Percentiles rank a stretch among this genome's conserved stretches.
phyloP scores from a whole-genome alignment of 2,113 vertebrate genomes.

The Marcusenius ussheri region DNA sequence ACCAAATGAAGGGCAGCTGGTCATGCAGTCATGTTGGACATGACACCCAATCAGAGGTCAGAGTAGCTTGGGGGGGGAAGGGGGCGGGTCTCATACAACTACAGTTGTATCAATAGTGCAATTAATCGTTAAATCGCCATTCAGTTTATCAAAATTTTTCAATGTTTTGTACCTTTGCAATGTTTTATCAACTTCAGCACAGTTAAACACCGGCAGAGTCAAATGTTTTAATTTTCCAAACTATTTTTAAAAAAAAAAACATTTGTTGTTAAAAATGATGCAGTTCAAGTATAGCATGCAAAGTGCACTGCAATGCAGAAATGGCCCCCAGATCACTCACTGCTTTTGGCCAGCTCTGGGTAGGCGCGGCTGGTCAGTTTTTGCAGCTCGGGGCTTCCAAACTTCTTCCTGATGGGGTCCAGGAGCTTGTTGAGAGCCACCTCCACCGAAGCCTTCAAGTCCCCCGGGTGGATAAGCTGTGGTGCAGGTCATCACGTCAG shows the following conservation, averaged over 20 bases:
- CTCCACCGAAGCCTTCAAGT: conserved; percentile 91
- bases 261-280: neutral
- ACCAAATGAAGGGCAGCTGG: neutral
- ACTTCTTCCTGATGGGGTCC: conserved; percentile 91
- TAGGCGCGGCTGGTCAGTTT: conserved; percentile 76
- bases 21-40: neutral
- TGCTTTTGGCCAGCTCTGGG: conserved; percentile 73
- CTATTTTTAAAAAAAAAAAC: neutral
- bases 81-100: neutral
- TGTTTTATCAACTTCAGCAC: neutral
- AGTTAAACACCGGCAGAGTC: neutral
- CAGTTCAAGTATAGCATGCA: neutral
- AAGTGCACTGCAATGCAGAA: neutral
- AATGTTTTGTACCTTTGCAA: neutral
- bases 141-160: neutral
- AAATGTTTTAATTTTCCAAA: neutral
- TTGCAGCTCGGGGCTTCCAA: conserved; percentile 73
- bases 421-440: conserved; percentile 79
- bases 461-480: conserved; percentile 84
- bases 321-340: conserved; percentile 56
- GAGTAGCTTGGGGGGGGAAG: neutral
- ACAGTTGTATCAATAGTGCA: neutral
- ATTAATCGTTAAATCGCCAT: neutral
- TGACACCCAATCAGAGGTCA: neutral
- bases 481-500: conserved; percentile 1